Evolutionary conservation across 2,797 vertebrate genomes (phyloP), one percentile per base, ranked within the genome.

Genomic region (Cirrhinus molitorella): DNA sequence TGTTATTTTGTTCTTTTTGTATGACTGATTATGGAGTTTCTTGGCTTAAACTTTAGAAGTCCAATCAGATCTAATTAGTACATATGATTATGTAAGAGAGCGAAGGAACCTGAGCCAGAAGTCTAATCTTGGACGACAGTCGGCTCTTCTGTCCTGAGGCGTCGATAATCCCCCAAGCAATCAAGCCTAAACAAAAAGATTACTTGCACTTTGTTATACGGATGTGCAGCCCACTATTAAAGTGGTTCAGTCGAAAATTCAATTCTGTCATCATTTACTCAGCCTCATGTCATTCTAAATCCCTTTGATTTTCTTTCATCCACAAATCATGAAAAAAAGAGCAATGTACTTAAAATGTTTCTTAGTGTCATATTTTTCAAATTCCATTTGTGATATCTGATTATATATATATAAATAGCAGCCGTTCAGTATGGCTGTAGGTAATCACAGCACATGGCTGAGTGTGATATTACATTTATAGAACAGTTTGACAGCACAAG

Each of bases 151-250:
- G 81, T 67, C 61, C 47, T 75, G 75, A 47, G 37, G 55, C 63
- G 13, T 81, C 83, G 80, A 90, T 63, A 76, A 88, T 88, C 88
- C 88, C 84, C 51, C 84, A 61, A 86, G 88, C 84, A 90, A 90
- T 92, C 89, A 91, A 81, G 3, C 74, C 82, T 57, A 82, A 92
- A 90, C 79, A 90, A 91, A 83, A 90, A 74, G n/a, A 25, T 68
- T 81, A 90, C 89, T 91, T 31, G 86, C 88, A 85, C 73, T 75
- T 65, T 72, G 17, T 63, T 67, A 40, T 61, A 45, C 7, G 23
- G n/a, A 68, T 28, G 16, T 28, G n/a, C 25, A 37, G 40, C 40
- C 14, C 4, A 11, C 17, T 73, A 34, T 53, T 73, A n/a, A 73
- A 49, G 47, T 2, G 2, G 23, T 47, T 19, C 43, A 49, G 6